Base-by-base conservation (phyloP, 1,140 invertebrate genomes). In the Saccostrea cuccullata region DNA sequence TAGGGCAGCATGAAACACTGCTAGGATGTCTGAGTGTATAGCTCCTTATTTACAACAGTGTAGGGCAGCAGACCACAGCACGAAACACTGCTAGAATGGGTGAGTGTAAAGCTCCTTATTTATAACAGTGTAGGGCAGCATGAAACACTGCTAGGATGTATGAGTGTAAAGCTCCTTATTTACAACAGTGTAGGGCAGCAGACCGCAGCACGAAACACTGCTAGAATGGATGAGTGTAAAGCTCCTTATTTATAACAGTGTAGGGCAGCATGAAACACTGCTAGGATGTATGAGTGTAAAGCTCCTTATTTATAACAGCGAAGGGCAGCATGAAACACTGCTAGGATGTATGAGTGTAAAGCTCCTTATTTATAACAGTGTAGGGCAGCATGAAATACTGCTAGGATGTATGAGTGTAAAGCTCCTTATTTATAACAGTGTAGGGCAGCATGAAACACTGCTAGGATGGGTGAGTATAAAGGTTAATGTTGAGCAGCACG, bases 51-150 rank as follows among this genome's bases (percentile, higher is more conserved):
- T 64, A 15, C 6, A 6, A 47, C 40, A 2, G 6, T 47, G 40
- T 47, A 47, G 6, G 40, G n/a, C 40, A 47, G n/a, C n/a, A n/a
- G n/a, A n/a, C n/a, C n/a, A n/a, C n/a, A 47, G 40, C 40, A 47
- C 6, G 97, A 99, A 94, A 98, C 98, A 15, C 96, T 99, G 94
- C 95, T 99, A 20, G 98, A 98, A 85, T 99, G 98, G 98, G 98
- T 98, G 95, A 96, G 96, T 90, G 58, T 4, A 17, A 55, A 8
- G 55, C 26, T 26, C 13, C 23, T 85, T 64, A 30, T 12, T n/a
- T n/a, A n/a, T n/a, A n/a, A n/a, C n/a, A n/a, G n/a, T n/a, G n/a
- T n/a, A n/a, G 40, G 40, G 40, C 40, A 47, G 40, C 40, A 47
- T 47, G 40, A 47, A 47, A 47, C 40, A 47, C 6, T 2, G 6